phyloP scores from a whole-genome alignment of 2,113 vertebrate species.

The Otolemur garnettii region DNA sequence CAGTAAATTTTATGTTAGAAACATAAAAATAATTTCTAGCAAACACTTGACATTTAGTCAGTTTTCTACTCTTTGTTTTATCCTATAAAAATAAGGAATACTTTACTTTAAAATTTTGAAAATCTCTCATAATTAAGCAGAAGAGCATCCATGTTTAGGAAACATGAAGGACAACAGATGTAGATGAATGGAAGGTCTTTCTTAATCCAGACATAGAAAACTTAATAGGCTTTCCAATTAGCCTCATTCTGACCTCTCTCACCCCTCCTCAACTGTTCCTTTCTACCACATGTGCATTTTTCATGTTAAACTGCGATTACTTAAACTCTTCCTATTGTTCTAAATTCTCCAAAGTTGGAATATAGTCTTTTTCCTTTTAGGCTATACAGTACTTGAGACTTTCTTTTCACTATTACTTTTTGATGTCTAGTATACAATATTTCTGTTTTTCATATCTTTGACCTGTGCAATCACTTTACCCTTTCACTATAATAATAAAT shows the following conservation, averaged over 20 bases:
- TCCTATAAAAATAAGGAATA: constrained; percentile 71
- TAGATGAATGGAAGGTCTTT: constrained; percentile 81
- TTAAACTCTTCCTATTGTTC: constrained; percentile 83
- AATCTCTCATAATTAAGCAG: constrained; percentile 67
- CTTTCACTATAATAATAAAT: constrained; percentile 75
- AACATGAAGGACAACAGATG: constrained; percentile 77
- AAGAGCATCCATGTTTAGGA: constrained; percentile 74
- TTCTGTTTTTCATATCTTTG: constrained; percentile 75
- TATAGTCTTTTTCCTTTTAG: constrained; percentile 81
- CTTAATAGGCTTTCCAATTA: constrained; percentile 75
- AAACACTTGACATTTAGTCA: constrained; percentile 82
- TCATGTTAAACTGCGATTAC: constrained; percentile 83
- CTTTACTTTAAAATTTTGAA: constrained; percentile 76
- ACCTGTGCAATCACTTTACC: constrained; percentile 77
- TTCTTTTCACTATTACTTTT: constrained; percentile 79
- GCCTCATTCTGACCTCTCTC: constrained; percentile 79
- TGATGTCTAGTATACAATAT: constrained; percentile 76
- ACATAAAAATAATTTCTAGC: constrained; percentile 82
- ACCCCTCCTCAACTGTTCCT: constrained; percentile 61
- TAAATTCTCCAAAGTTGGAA: constrained; percentile 85
- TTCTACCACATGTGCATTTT: constrained; percentile 81
- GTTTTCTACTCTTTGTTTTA: constrained; percentile 83
- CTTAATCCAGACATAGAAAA: constrained; percentile 76
- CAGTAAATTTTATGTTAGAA: constrained; percentile 79
- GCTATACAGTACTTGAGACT: constrained; percentile 81